Evolutionary conservation across 2,797 vertebrate genomes (phyloP).

Genomic region (Lepilemur ruficaudatus): DNA sequence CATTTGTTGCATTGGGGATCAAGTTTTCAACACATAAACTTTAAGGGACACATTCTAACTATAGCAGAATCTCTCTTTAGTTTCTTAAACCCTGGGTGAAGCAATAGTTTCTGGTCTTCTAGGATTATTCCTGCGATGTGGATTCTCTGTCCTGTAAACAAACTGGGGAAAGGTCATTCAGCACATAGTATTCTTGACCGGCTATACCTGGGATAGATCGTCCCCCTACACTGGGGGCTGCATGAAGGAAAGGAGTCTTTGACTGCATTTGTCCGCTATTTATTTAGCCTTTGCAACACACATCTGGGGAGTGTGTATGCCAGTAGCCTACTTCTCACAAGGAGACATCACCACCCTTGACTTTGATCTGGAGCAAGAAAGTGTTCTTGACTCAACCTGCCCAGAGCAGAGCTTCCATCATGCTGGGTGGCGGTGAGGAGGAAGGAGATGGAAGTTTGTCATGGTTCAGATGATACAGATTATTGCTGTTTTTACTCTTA

Average conservation of each 20-base stretch:
- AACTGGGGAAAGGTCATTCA: neutral
- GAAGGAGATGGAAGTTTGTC: too few species aligned
- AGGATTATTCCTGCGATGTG: neutral
- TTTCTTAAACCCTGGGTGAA: neutral
- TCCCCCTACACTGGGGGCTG: accelerated
- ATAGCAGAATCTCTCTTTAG: neutral
- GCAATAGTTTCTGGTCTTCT: neutral
- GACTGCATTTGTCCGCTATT: neutral
- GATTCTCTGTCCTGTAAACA: neutral
- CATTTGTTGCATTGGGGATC: neutral
- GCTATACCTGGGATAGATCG: too few species aligned
- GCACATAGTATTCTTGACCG: neutral
- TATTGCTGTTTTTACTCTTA: neutral
- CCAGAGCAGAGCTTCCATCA: too few species aligned
- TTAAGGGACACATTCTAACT: neutral
- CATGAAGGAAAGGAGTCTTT: neutral
- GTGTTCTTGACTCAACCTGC: neutral
- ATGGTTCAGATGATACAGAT: neutral
- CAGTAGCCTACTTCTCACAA: neutral
- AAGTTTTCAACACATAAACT: neutral
- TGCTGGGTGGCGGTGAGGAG: too few species aligned
- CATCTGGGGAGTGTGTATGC: neutral
- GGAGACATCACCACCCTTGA: neutral
- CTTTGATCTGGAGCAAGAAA: neutral
- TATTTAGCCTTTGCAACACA: neutral